Base-by-base conservation (phyloP, 2,888 invertebrate species). In the Drosophila affinis region DNA sequence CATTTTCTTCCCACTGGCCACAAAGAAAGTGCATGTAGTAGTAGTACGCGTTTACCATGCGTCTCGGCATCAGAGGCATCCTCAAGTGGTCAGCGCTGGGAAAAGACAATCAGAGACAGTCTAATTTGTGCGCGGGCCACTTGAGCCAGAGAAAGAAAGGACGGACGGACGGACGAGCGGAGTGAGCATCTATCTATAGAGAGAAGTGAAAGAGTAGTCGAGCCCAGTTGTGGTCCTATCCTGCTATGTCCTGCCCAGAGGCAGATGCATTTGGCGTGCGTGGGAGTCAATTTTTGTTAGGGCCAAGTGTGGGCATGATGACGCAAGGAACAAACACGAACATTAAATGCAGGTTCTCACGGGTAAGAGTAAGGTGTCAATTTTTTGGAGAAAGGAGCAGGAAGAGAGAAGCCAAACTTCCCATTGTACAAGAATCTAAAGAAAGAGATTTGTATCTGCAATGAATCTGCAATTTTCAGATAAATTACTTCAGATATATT, bases 31-130 rank as follows among this genome's bases (percentile, higher is more conserved):
- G 75, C 39, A 3, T 39, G 39, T 3, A 39, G 39, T 77, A 77
- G 88, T 79, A 77, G 88, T 81, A 84, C 84, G 88, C 88, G 86
- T 87, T 75, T 65, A 89, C 83, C 88, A 88, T 89, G 88, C 88
- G 89, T 61, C 76, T 32, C 47, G 56, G 46, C n/a, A 29, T 54
- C 45, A 39, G 44, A 27, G 32, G 32, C 55, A 46, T 64, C 48
- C 65, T 89, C 83, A 85, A 85, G 89, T 88, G 85, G 85, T 88
- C 85, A 87, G 62, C 70, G 78, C 72, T 87, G 84, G 74, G 85
- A 88, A 39, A 87, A 72, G 75, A 72, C 72, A 77, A 58, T 62
- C 63, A 57, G 45, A 46, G 59, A 51, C 74, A 75, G 70, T 83
- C 81, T 84, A 84, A 88, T 84, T 88, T 81, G 81, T 87, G 79